Evolutionary conservation across 2,113 vertebrate species (phyloP), one percentile per base, ranked within the genome.

Genomic region (Polypterus senegalus): DNA sequence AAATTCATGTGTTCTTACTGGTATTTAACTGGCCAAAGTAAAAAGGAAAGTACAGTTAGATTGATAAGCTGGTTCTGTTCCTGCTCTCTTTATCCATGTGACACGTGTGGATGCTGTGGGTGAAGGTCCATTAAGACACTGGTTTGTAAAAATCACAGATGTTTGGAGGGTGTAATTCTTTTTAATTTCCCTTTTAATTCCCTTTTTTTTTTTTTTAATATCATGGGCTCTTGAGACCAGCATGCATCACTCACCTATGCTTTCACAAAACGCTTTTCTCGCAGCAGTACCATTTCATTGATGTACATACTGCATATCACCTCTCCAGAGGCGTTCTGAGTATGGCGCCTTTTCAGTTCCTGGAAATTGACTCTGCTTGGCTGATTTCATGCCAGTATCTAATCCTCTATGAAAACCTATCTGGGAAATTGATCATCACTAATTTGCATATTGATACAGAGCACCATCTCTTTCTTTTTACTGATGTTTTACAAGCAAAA

Each of bases 221-320:
- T 75, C 82, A 81, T 78, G 79, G 78, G 69, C 77, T 73, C 69
- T 74, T 63, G 67, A 69, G 74, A 71, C 66, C 68, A 73, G 72
- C 79, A 83, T 79, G 75, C 72, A 55, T 76, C 69, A 75, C 66
- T 72, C 69, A 75, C 69, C 48, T 71, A 49, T 73, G 59, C 27
- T 27, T 27, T 27, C 27, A 27, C 27, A 27, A 27, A 27, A 27
- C 27, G 27, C 27, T 27, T 27, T 27, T 27, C 27, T 27, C 27
- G 27, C 27, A 27, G 27, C 27, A 27, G 27, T 27, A 27, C 27
- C 27, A 27, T 27, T 27, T 27, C 27, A 27, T 27, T 27, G 27
- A 27, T 27, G 27, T 27, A 27, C 27, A 27, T 27, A 27, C 27
- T 27, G 27, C 27, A 27, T 27, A 27, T 27, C 27, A 27, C 27